A percentile compares a stretch with the other conserved stretches of the same genome.
phyloP scores from a whole-genome alignment of 2,888 invertebrate species.

The Parthenolecanium corni region DNA sequence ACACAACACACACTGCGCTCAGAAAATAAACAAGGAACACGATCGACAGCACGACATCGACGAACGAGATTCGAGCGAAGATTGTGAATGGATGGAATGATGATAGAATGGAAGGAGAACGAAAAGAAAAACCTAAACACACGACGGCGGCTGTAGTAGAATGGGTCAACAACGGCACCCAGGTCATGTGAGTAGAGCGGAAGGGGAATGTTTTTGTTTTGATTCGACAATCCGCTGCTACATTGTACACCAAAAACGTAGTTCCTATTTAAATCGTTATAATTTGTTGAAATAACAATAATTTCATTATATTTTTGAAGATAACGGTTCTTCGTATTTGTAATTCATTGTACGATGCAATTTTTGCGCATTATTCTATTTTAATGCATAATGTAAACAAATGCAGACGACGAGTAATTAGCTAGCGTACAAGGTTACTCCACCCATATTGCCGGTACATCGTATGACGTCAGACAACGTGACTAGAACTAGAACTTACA shows the following conservation, averaged over 20 bases:
- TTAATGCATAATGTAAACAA: slow-evolving; percentile 12
- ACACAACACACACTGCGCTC: slow-evolving; percentile 2
- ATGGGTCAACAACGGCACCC: slow-evolving; percentile 14
- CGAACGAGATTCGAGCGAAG: neutral
- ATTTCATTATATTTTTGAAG: neutral
- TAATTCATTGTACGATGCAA: neutral
- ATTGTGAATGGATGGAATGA: neutral
- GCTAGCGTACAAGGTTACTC: slow-evolving; percentile 16
- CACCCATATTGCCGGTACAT: slow-evolving; percentile 4
- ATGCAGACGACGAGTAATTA: neutral
- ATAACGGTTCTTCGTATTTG: neutral
- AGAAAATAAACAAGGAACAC: slow-evolving; percentile 8
- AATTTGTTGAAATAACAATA: neutral
- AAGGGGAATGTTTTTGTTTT: slow-evolving; percentile 29
- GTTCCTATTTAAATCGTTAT: neutral
- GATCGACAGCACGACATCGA: neutral
- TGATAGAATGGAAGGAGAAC: neutral
- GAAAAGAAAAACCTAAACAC: neutral
- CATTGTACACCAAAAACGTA: slow-evolving; percentile 4
- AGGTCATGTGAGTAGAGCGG: neutral
- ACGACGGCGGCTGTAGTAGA: neutral
- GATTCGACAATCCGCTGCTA: slow-evolving; percentile 5
- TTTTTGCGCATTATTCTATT: neutral
- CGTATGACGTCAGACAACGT: slow-evolving; percentile 10
- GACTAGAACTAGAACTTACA: neutral